Evolutionary conservation across 2,888 invertebrate species (phyloP), one percentile per base, ranked within the genome.

Genomic region (Timema cristinae): DNA sequence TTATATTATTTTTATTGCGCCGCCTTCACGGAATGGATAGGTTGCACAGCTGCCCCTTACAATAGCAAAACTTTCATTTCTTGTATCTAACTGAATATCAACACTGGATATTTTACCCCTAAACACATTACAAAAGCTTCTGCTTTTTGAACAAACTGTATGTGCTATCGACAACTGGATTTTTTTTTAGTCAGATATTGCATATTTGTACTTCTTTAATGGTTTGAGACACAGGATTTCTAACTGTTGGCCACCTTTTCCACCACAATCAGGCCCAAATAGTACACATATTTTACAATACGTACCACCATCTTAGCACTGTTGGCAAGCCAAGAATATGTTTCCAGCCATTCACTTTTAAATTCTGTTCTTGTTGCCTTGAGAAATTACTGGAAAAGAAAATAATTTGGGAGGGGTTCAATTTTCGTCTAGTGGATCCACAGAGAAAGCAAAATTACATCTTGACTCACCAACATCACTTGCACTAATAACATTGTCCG

Each of bases 371-470:
- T 32, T 32, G 32, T 32, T 32, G 32, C 4, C 32, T 32, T 32
- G 32, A 32, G 32, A 32, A 32, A 32, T 32, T 32, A 32, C 32
- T 32, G 32, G 32, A 32, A 32, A 32, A 32, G 32, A 32, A 32
- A 32, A 59, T 59, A 1, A 59, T 59, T 5, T 13, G 4, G 59
- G 32, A 59, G 59, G 59, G 59, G 59, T 59, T 5, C 8, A 6
- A 13, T 59, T 59, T 59, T 59, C 4, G 59, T 59, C 59, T 59
- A 59, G n/a, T 13, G 59, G 59, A 59, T 59, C 59, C 59, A 59
- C 59, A 59, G 59, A 59, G 59, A 59, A 13, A 59, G 59, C n/a
- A 59, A 59, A 59, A 11, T 59, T n/a, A 59, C 59, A 59, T 59
- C 15, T 59, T 59, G 59, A 59, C 59, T 59, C 59, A 59, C 59